Evolutionary conservation across 2,113 vertebrate genomes (phyloP), one percentile per base, ranked within the genome.

Genomic region (Xerus inauris): DNA sequence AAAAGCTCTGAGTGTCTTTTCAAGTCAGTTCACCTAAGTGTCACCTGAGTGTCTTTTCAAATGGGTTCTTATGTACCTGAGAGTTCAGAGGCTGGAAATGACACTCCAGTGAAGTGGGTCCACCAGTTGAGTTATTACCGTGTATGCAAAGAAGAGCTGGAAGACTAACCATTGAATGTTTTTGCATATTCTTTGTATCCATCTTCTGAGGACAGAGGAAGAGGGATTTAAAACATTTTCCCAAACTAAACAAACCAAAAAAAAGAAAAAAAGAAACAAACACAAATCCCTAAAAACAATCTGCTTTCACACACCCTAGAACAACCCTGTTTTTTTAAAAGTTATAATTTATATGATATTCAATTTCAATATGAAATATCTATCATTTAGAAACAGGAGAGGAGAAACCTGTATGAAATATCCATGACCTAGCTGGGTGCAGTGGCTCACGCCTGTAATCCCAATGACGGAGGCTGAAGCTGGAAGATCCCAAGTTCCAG

Each of bases 291-390:
- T 24, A 24, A 57, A 57, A 57, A 57, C 54, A 57, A 57, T 20
- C 7, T 6, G 8, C 5, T 84, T 76, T 62, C n/a, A 51, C 82
- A 92, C 5, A 20, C n/a, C 2, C 96, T 94, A 64, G 59, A 97
- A 85, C 38, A 86, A 45, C 45, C n/a, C 38, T 59, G 22, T 57
- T 64, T 87, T 96, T 95, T 89, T 5, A 10, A 79, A 79, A 87
- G 59, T 95, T 87, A 28, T 73, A 81, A 81, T 72, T 88, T 16
- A 73, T 59, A 71, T 13, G 8, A 11, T 38, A 67, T 65, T 96
- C 22, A 40, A 64, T 71, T 28, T 92, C 38, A 92, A 28, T 57
- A 82, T 57, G 24, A 95, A 80, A 89, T 19, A 38, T 6, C 38
- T 79, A 26, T 89, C 62, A 51, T 59, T 89, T 91, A 93, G 49